Evolutionary conservation across 2,888 invertebrate species (phyloP), one percentile per base, ranked within the genome.

Genomic region (Meganola albula): DNA sequence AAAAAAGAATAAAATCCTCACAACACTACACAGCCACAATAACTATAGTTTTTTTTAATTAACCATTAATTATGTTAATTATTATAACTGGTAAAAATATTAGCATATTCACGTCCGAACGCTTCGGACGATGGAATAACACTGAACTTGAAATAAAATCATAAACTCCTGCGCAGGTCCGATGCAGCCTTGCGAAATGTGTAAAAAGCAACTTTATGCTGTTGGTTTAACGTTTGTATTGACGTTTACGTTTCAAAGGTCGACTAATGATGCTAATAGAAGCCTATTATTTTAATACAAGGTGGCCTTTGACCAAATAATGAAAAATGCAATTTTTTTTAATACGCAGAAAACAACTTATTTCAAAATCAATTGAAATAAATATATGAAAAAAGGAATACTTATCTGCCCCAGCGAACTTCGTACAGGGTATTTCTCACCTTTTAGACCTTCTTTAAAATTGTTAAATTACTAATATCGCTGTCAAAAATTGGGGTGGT

Each of bases 91-190:
- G 43, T 48, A 43, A 28, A 44, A 31, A 40, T 27, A 22, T 22
- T 30, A 30, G 22, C 18, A 32, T 21, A 21, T 23, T 7, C 42
- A 54, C 68, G 73, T 65, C 58, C 67, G 49, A 53, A 38, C 49
- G 37, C 45, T 26, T 34, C 58, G 64, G 64, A 60, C 56, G 67
- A 52, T 66, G 51, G 43, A 48, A 47, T 75, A 77, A 70, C 77
- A 79, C 78, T 79, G 78, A 79, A 79, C 78, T 78, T 78, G 76
- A 63, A 54, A 53, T 51, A 41, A 40, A 53, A 50, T 36, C 33
- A 26, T 32, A 32, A 55, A 56, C 63, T 58, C 58, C 56, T 49
- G 72, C 69, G 74, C 60, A 59, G 54, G 41, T 54, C 50, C 40
- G 41, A 62, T 58, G 55, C 74, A 53, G 55, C 74, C 73, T 75